These are phyloP conservation scores for Capromys pilorides DNA, from an alignment of 2,797 vertebrate species.

Conservation along the genomic window DNA sequence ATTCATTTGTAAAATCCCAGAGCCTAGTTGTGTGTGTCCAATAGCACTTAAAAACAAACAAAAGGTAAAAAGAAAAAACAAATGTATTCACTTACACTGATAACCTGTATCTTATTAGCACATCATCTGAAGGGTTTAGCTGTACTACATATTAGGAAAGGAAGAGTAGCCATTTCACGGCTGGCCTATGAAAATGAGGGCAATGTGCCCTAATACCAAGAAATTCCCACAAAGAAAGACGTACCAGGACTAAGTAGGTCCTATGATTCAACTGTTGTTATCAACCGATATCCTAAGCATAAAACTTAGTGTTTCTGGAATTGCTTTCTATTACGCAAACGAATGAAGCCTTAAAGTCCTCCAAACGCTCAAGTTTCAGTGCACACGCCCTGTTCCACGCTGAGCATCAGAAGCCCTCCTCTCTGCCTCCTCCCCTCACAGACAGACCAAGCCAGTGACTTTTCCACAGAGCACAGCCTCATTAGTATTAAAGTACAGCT, in stretches of 20 bases:
- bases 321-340: not conserved
- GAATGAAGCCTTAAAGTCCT: not conserved
- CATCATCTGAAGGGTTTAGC: not conserved
- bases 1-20: constrained; percentile 25
- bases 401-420: not conserved
- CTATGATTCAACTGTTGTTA: not conserved
- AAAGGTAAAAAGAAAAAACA: not conserved
- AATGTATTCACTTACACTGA: not conserved
- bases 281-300: not conserved
- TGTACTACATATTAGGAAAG: not conserved
- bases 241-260: not conserved
- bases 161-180: not conserved
- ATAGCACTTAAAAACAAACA: not conserved
- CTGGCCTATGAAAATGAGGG: not conserved
- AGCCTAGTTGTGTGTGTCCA: not conserved
- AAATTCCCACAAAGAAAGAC: not conserved
- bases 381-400: not conserved
- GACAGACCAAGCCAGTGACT: not conserved
- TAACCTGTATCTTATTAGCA: not conserved
- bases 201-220: not conserved
- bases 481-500: not conserved
- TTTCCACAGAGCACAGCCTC: not conserved
- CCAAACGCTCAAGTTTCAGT: not conserved
- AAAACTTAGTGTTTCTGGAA: not conserved
- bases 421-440: not conserved